Percentiles rank a stretch among this genome's conserved stretches.
phyloP scores from a whole-genome alignment of 1,140 invertebrate species.

The Zaprionus inermis region DNA sequence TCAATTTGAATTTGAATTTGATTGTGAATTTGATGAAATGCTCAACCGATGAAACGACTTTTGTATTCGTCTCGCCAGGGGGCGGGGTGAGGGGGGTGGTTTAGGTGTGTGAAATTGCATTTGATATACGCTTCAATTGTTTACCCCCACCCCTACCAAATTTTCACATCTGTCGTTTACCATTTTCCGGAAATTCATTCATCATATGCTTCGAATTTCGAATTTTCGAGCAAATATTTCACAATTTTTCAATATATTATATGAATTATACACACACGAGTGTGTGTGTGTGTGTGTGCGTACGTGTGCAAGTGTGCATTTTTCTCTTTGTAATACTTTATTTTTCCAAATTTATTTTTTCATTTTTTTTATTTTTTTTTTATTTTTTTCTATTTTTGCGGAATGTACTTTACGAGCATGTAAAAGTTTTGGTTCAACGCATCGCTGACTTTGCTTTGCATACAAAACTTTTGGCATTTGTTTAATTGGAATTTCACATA shows the following conservation, averaged over 20 bases:
- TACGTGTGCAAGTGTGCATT: not conserved
- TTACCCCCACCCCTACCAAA: not conserved
- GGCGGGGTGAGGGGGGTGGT: too few relatives aligned
- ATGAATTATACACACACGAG: constrained; percentile 9
- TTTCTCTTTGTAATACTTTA: constrained; percentile 6
- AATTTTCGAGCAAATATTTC: constrained; percentile 10
- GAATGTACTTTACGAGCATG: constrained; percentile 40
- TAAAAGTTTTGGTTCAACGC: constrained; percentile 44
- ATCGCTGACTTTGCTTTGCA: constrained; percentile 45
- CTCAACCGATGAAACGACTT: not conserved
- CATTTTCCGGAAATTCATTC: not conserved
- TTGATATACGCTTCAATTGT: not conserved
- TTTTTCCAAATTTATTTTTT: constrained; percentile 9
- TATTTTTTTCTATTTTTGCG: constrained; percentile 21
- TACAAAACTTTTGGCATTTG: constrained; percentile 76
- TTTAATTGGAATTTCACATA: constrained; percentile 74
- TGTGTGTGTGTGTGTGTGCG: not conserved
- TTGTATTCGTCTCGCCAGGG: not conserved
- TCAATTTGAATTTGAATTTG: constrained; percentile 11
- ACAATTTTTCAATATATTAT: constrained; percentile 9
- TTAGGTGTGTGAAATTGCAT: not conserved
- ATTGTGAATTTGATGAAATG: constrained; percentile 1
- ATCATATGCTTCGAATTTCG: not conserved
- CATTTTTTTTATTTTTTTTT: not conserved
- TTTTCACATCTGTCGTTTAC: constrained; percentile 6